These are phyloP conservation scores for Peromyscus polionotus DNA, from an alignment of 2,113 vertebrate genomes.

Conservation along the genomic window DNA sequence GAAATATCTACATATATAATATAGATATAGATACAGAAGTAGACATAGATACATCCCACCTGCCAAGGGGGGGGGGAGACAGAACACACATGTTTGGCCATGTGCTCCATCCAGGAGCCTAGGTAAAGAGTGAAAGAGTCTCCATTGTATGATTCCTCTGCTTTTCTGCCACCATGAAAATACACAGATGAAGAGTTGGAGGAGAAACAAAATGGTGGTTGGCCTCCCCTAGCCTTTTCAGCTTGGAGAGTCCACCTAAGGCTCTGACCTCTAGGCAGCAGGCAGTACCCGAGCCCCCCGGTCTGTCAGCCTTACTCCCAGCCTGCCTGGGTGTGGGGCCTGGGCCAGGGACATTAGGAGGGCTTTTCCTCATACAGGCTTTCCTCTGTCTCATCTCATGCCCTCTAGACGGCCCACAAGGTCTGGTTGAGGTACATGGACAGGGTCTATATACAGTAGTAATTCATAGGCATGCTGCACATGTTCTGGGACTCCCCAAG, in stretches of 20 bases:
- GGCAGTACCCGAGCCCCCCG: neutral
- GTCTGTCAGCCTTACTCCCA: neutral
- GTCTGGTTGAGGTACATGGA: rapidly evolving
- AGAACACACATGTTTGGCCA: neutral
- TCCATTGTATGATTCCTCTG: neutral
- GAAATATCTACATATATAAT: neutral
- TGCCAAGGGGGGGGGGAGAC: neutral
- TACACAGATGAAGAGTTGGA: neutral
- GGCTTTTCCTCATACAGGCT: neutral
- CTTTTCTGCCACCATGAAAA: neutral
- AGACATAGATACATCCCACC: neutral
- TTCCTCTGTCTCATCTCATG: rapidly evolving
- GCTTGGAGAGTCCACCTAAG: neutral
- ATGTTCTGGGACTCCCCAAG: rapidly evolving
- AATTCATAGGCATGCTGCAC: too few relatives aligned
- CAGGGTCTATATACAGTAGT: too few relatives aligned
- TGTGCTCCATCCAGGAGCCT: neutral
- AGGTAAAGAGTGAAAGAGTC: neutral
- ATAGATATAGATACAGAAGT: neutral
- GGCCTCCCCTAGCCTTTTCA: neutral
- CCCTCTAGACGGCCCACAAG: neutral
- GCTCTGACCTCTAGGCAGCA: neutral
- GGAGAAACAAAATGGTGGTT: neutral
- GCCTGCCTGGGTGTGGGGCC: neutral
- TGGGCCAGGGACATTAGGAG: neutral